Base-by-base conservation (phyloP, 2,113 vertebrate species). In the Gallinago paraguaiae region DNA sequence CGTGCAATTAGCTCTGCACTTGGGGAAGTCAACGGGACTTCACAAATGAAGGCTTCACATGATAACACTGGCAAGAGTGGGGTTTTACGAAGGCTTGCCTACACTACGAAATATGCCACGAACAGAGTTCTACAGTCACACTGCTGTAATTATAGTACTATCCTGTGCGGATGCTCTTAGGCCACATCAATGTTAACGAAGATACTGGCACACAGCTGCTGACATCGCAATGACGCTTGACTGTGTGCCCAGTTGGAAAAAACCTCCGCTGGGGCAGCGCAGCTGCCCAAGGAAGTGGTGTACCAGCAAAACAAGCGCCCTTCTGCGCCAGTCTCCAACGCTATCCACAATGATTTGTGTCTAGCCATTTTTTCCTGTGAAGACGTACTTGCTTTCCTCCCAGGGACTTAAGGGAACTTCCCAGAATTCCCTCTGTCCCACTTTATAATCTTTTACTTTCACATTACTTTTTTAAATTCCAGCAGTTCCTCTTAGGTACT, bases 1-100 rank as follows among this genome's bases (percentile, higher is more conserved):
- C 80, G 54, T 92, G 84, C 93, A 96, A 93, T 95, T 95, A 95
- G 75, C 92, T 82, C 67, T 85, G 85, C 90, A 87, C 83, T 93
- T 87, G 48, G 69, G 93, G 69, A 96, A 95, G 95, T 92, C 86
- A 90, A 67, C 65, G 83, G 89, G 82, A 93, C 90, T 96, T 77
- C 63, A 88, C 60, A 90, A 95, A 79, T 22, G 75, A 82, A 80
- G 81, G 92, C 25, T 92, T 78, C 57, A 75, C 50, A 50, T 0
- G 10, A 5, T 39, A 90, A 56, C 56, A 17, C 43, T n/a, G 56
- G 39, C 61, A 80, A 88, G 84, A 61, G 11, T 22, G 10, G 74
- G 27, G 18, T 63, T 92, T 92, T 60, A 71, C 59, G 81, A 88
- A 77, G 56, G 18, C 48, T 87, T 54, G 45, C 54, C 51, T 80